These are phyloP conservation scores for Hypocryptadius cinnamomeus DNA, from an alignment of 2,113 vertebrate species.

Conservation along the genomic window DNA sequence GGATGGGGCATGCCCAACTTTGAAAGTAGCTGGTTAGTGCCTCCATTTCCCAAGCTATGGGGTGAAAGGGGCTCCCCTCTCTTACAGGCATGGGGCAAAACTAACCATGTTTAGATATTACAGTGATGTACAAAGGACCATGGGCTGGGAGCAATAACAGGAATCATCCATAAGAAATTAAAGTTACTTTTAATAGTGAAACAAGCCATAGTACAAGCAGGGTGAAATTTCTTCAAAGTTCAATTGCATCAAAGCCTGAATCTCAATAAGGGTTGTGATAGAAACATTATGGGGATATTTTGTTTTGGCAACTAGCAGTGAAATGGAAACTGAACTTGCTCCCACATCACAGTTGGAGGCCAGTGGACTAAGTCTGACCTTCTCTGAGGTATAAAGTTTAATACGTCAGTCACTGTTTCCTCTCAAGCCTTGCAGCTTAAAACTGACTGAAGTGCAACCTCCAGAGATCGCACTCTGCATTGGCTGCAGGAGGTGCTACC, in stretches of 20 bases:
- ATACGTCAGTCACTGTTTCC: accelerated
- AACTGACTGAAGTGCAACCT: not conserved
- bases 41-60: not conserved
- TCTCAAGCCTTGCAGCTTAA: not conserved
- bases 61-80: not conserved
- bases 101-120: not conserved
- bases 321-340: not conserved
- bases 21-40: not conserved
- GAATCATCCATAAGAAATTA: not conserved
- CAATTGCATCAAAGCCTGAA: not conserved
- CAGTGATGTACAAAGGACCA: not conserved
- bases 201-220: not conserved
- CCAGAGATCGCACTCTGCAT: not conserved
- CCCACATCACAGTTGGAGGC: not conserved
- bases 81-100: not conserved
- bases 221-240: not conserved
- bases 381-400: not conserved
- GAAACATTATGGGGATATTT: not conserved
- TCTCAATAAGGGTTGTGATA: not conserved
- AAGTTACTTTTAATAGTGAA: not conserved
- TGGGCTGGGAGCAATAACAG: not conserved
- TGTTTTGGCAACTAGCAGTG: not conserved
- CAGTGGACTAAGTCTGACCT: not conserved
- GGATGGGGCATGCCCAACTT: not conserved
- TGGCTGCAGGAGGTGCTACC: not conserved